Conservation (phyloP, 2,113 vertebrate genomes). For the Fregetta grallaria region DNA sequence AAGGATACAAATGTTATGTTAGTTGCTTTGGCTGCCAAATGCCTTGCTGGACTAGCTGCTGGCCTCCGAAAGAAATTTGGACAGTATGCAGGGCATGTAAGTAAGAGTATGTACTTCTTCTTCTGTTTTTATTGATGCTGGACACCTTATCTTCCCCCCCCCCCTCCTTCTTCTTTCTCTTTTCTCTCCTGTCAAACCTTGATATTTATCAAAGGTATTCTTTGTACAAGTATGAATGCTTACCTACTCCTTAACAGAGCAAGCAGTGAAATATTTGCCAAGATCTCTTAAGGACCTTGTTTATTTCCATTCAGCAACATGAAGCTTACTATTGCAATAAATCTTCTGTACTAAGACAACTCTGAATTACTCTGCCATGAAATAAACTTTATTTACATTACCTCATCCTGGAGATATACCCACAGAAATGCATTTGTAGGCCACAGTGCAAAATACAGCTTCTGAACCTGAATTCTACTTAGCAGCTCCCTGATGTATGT, state of each 20-base stretch:
- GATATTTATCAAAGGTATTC: neutral
- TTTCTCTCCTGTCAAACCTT: neutral
- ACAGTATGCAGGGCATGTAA: slow-evolving; percentile 91
- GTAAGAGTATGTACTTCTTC: slow-evolving; percentile 52
- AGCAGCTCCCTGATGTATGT: neutral
- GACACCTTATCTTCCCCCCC: neutral
- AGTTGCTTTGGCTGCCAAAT: slow-evolving; percentile 94
- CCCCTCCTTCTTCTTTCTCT: too few relatives aligned
- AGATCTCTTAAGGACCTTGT: neutral
- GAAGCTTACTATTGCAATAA: neutral
- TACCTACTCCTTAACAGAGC: neutral
- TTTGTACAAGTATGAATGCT: neutral
- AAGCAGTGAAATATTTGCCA: neutral
- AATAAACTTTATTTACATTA: neutral
- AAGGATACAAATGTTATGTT: slow-evolving; percentile 98
- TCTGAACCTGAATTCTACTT: neutral
- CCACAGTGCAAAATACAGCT: neutral
- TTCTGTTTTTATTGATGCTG: neutral
- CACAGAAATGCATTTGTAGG: neutral
- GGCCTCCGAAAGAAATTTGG: slow-evolving; percentile 98
- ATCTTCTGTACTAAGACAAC: neutral
- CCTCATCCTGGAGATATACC: neutral
- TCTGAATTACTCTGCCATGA: neutral
- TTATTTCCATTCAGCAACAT: neutral
- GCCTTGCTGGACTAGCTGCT: slow-evolving; percentile 86